Conservation (phyloP, 2,797 vertebrate genomes). For the Artibeus jamaicensis region DNA sequence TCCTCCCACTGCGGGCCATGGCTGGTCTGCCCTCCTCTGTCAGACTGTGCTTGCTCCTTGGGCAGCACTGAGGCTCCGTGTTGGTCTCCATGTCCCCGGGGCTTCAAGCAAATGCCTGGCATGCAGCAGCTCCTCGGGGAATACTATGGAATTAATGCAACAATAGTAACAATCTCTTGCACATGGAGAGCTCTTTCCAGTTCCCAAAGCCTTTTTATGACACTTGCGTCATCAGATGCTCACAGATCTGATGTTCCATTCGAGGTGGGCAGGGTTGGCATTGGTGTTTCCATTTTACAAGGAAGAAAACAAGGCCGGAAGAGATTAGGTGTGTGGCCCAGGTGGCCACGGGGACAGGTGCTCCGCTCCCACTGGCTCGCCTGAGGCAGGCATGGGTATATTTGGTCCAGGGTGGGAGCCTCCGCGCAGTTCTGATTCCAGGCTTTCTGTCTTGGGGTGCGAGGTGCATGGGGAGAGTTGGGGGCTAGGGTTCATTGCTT, state of each 20-base stretch:
- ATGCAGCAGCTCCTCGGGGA: background rate
- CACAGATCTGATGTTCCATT: background rate
- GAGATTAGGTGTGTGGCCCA: background rate
- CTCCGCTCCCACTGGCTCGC: background rate
- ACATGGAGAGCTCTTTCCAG: background rate
- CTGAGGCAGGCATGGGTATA: background rate
- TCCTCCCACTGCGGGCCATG: background rate
- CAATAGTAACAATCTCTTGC: slow-evolving; percentile 47
- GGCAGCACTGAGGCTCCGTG: background rate
- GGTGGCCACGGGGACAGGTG: background rate
- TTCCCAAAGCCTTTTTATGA: slow-evolving; percentile 36
- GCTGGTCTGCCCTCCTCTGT: background rate
- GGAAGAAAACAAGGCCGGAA: background rate
- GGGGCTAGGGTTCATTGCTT: background rate
- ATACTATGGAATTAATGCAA: background rate
- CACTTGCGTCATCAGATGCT: background rate
- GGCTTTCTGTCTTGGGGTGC: background rate
- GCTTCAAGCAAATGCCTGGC: slow-evolving; percentile 45
- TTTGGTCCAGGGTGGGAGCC: slow-evolving; percentile 12
- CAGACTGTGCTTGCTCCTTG: background rate
- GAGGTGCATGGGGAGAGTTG: background rate
- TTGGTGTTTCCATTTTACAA: background rate
- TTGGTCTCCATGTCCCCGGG: background rate
- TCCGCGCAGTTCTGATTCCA: background rate
- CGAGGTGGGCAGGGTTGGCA: background rate